A percentile compares a stretch with the other conserved stretches of the same genome.
Conservation (phyloP, 1,140 invertebrate species). For the Ridgeia piscesae region DNA sequence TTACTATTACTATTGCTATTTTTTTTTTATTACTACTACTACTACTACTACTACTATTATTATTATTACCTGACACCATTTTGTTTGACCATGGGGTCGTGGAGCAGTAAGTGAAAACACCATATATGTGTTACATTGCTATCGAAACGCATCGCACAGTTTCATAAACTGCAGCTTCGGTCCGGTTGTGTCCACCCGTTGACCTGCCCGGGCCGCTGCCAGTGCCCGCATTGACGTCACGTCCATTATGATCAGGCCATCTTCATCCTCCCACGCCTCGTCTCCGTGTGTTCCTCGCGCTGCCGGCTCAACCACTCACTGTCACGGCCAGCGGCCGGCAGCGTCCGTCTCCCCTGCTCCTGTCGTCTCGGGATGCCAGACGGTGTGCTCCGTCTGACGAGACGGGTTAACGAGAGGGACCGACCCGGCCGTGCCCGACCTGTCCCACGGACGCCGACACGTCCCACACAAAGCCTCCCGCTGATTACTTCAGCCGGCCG, state of each 20-base stretch:
- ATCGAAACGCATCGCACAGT: no score
- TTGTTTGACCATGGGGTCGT: no score
- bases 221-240: background rate
- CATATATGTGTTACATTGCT: no score
- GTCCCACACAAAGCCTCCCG: background rate
- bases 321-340: background rate
- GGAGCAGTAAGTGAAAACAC: no score
- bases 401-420: background rate
- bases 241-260: background rate
- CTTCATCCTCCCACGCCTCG: background rate
- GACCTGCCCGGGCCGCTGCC: background rate
- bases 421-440: background rate
- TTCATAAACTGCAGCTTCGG: no score
- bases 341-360: background rate
- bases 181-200: background rate
- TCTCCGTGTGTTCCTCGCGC: background rate
- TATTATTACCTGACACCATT: no score
- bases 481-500: background rate
- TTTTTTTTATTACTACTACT: no score
- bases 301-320: background rate
- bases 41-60: no score
- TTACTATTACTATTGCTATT: no score
- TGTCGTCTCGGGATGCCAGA: background rate
- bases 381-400: background rate
- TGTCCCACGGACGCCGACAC: background rate